Percentiles rank a stretch among this genome's conserved stretches.
phyloP scores from a whole-genome alignment of 2,113 vertebrate species.

The Prinia subflava region DNA sequence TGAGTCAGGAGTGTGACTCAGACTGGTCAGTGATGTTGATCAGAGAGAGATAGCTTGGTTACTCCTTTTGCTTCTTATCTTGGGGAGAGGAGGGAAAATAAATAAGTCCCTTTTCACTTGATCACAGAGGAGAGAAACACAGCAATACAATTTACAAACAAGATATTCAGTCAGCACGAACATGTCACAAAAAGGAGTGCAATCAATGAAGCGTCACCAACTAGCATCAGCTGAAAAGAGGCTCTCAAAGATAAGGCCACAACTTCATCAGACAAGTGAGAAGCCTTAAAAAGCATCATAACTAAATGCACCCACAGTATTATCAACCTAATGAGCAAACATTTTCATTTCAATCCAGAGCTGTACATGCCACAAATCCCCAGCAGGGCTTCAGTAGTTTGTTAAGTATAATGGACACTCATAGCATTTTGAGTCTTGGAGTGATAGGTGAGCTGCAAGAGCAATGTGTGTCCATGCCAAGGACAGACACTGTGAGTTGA shows the following conservation, averaged over 20 bases:
- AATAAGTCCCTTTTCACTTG: not conserved
- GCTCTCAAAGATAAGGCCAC: not conserved
- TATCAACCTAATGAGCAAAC: not conserved
- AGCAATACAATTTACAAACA: not conserved
- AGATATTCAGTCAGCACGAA: not conserved
- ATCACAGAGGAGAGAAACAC: not conserved
- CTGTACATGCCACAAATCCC: not conserved
- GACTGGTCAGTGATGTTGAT: not conserved
- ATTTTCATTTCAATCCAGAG: not conserved
- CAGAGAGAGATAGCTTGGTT: not conserved
- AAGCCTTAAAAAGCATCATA: not conserved
- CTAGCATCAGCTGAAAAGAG: not conserved
- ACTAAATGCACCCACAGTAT: not conserved
- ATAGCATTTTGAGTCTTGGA: not conserved
- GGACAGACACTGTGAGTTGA: not conserved
- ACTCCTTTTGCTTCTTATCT: not conserved
- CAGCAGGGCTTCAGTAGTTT: not conserved
- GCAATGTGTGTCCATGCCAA: not conserved
- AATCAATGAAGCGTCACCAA: not conserved
- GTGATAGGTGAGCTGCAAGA: not conserved
- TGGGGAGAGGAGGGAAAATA: not conserved
- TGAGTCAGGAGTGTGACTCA: constrained; percentile 27
- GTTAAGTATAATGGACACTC: not conserved
- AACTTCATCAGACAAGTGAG: not conserved
- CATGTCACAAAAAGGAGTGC: not conserved